Evolutionary conservation across 2,888 invertebrate genomes (phyloP), one percentile per base, ranked within the genome.

Genomic region (Neelides folsomi): DNA sequence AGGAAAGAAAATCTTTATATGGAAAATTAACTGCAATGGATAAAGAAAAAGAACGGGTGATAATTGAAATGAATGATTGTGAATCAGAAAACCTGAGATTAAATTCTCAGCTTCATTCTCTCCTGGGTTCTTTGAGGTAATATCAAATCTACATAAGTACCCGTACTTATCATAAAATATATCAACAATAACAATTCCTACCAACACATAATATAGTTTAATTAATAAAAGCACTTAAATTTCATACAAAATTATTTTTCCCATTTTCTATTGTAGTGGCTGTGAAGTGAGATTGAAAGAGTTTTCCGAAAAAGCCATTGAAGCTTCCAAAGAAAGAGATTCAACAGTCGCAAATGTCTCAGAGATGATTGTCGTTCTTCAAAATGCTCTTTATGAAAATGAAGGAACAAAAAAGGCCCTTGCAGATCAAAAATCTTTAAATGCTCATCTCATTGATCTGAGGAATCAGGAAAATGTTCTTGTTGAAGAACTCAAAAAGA

Each of bases 361-460:
- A 35, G 62, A 64, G 44, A 58, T 62, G 50, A 55, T 59, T 54
- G 52, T 49, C 12, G 44, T 61, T 12, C 55, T 59, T 3, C 54
- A 64, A 49, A 40, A 51, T 19, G 48, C 61, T 1, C 51, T 58
- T 1, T 27, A 49, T 12, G 62, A 64, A 45, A 49, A 57, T 43
- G 62, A 64, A 27, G 38, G 50, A 35, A 34, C 57, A 9, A 51
- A 57, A 40, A 49, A 50, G n/a, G 52, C 57, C n/a, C 49, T 61
- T 8, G 40, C 50, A 9, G 57, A 64, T 19, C 62, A 64, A 46
- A 51, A 52, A 34, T 19, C 44, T 36, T 37, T 62, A 4, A 62
- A 62, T 37, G 55, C 55, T 13, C 51, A 57, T 51, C 53, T 64
- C 20, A 58, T 64, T 51, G 34, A 20, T n/a, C 43, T 62, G n/a